phyloP scores from a whole-genome alignment of 1,140 invertebrate species.

The Pseudomyrmex dendroicus region DNA sequence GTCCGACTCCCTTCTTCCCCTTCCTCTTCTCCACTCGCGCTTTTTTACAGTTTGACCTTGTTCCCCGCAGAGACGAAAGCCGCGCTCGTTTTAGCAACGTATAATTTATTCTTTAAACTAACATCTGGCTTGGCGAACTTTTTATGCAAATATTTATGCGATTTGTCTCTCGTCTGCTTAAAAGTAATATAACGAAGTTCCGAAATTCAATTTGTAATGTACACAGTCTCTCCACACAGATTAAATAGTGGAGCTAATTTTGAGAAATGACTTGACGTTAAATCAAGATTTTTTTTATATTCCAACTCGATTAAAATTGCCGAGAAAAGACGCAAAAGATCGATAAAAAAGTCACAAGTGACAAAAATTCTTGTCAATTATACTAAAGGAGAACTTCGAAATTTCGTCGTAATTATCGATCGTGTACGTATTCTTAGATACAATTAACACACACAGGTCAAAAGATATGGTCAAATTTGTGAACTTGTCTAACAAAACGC shows the following conservation, averaged over 20 bases:
- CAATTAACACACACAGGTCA: too few species aligned
- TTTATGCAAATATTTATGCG: not conserved
- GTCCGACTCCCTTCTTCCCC: too few species aligned
- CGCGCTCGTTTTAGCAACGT: not conserved
- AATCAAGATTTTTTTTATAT: too few species aligned
- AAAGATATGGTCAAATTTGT: too few species aligned
- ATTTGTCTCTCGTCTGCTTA: not conserved
- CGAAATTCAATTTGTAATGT: constrained; percentile 6
- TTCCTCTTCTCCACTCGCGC: not conserved
- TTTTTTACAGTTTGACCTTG: constrained; percentile 47
- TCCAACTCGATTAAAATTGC: too few species aligned
- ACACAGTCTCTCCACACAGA: too few species aligned
- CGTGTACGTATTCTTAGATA: not conserved
- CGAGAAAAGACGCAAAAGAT: too few species aligned
- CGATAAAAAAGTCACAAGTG: too few species aligned
- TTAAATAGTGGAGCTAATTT: not conserved
- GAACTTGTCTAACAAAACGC: too few species aligned
- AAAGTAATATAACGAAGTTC: not conserved
- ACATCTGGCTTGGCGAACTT: not conserved
- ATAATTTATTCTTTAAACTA: constrained; percentile 22
- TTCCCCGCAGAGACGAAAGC: constrained; percentile 19
- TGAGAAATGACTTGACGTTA: not conserved
- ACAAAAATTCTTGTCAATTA: too few species aligned
- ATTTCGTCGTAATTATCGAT: not conserved
- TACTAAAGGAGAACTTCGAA: too few species aligned